Evolutionary conservation across 2,113 vertebrate genomes (phyloP), one percentile per base, ranked within the genome.

Genomic region (Labeo catla): DNA sequence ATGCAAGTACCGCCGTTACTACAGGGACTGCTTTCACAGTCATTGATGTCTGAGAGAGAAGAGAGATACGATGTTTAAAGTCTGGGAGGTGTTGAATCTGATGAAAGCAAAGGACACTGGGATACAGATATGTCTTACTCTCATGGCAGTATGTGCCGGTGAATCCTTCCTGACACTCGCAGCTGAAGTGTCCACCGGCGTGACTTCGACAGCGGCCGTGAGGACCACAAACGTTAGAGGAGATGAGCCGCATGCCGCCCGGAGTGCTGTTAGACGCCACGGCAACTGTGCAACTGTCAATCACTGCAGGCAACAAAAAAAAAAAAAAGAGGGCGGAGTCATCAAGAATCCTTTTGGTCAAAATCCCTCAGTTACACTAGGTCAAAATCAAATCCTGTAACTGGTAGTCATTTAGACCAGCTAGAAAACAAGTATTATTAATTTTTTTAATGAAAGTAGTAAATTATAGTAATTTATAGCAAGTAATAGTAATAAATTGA

Each of bases 91-190:
- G 16, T 72, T 70, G 13, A 16, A 28, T 28, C 5, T 66, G 34
- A 43, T 19, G 8, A 43, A 15, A 21, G 16, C 16, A 45, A 10
- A 43, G 68, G 19, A 70, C 36, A 43, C 36, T 59, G 57, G 57
- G 57, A 59, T 1, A 59, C 2, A 19, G 21, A 8, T 8, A 0
- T 19, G 57, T 65, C 98, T 96, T 96, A 99, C 98, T 99, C 94
- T 99, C 98, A 0, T 99, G 98, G 89, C 98, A 99, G 95, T 99
- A 99, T 4, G 98, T 98, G 86, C 98, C 98, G 1, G 96, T 98
- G 95, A 99, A 99, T 93, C 98, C 98, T 89, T 99, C 98, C 91
- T 97, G 95, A 92, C 98, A 99, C 90, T 98, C 97, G 65, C 98
- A 99, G 92, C 97, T 99, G 95, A 99, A 99, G 92, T 98, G 98